phyloP scores from a whole-genome alignment of 2,888 invertebrate species.

The Phytoseiulus persimilis region DNA sequence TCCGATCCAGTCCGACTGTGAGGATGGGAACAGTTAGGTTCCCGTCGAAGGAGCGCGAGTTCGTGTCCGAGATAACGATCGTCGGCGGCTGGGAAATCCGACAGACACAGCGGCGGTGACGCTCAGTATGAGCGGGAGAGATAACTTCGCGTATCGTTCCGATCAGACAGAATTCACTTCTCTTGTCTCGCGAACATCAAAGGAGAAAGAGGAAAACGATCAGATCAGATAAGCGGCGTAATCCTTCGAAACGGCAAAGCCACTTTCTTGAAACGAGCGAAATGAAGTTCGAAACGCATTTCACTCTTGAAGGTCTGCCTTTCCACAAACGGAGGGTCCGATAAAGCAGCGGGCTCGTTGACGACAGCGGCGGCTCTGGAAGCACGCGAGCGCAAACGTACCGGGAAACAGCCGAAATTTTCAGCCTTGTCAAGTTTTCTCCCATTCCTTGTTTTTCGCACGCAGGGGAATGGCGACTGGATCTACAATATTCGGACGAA shows the following conservation, averaged over 20 bases:
- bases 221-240: neutral
- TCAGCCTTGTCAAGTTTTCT: neutral
- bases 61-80: neutral
- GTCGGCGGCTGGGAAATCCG: neutral
- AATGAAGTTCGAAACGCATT: neutral
- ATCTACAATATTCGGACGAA: neutral
- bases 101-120: neutral
- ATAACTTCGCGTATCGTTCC: neutral
- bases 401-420: neutral
- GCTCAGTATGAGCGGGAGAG: neutral
- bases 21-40: neutral
- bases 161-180: neutral
- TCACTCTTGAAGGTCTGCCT: neutral
- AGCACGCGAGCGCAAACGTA: slow-evolving; percentile 5
- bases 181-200: neutral
- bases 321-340: neutral
- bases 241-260: neutral
- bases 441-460: neutral
- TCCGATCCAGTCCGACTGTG: too few relatives aligned
- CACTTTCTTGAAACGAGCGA: neutral
- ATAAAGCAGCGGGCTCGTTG: neutral
- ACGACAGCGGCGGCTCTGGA: neutral
- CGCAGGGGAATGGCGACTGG: neutral
- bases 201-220: neutral
- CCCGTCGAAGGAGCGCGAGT: neutral